phyloP scores from a whole-genome alignment of 2,113 vertebrate genomes.

The Diglossa brunneiventris region DNA sequence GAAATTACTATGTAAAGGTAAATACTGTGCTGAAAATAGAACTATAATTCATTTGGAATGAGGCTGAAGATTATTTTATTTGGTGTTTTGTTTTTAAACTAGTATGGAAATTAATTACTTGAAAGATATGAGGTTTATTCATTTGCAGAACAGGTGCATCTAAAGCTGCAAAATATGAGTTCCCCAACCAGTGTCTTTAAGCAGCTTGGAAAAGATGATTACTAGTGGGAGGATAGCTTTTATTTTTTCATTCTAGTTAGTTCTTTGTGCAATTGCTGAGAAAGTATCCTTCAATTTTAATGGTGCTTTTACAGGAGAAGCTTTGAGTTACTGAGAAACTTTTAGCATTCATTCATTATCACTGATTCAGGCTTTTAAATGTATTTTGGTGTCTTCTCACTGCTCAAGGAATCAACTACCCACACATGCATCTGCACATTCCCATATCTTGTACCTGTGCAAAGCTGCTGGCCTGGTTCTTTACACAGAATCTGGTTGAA shows the following conservation, averaged over 20 bases:
- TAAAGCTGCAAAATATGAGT: not conserved
- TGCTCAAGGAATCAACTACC: not conserved
- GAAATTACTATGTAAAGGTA: slow-evolving; percentile 24
- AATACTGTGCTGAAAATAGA: not conserved
- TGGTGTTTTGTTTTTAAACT: not conserved
- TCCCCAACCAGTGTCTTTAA: not conserved
- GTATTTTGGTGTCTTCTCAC: not conserved
- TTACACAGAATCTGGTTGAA: not conserved
- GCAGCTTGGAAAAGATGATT: not conserved
- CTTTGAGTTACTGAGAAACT: not conserved
- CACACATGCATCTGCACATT: not conserved
- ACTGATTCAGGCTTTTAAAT: not conserved
- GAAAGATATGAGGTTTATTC: not conserved
- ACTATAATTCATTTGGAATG: not conserved
- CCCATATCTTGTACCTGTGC: not conserved
- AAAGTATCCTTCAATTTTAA: not conserved
- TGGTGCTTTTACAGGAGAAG: not conserved
- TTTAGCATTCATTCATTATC: not conserved
- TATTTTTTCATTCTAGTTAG: not conserved
- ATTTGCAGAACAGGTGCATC: not conserved
- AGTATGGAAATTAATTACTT: not conserved
- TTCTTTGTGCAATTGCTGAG: not conserved
- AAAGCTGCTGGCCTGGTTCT: not conserved
- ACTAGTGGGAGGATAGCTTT: not conserved
- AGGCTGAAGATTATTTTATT: not conserved